These are phyloP conservation scores for Phalacrocorax carbo DNA, from an alignment of 2,113 vertebrate species.

Conservation along the genomic window DNA sequence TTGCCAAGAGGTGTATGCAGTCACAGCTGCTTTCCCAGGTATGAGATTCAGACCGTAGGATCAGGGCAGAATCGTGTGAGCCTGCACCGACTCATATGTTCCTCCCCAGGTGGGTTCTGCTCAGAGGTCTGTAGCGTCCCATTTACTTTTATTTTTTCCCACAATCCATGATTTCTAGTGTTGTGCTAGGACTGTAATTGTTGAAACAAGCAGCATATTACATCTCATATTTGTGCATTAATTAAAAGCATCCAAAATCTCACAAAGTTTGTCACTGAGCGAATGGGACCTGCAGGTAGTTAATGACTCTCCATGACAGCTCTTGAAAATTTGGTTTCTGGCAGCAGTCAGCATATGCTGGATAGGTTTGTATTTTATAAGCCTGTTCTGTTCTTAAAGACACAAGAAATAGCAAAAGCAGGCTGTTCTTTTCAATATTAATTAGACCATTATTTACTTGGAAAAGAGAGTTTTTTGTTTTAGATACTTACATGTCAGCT, in stretches of 20 bases:
- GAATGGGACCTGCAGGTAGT: constrained; percentile 60
- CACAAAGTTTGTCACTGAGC: constrained; percentile 51
- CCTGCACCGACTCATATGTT: background rate
- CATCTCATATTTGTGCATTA: constrained; percentile 40
- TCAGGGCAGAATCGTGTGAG: background rate
- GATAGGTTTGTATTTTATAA: constrained; percentile 31
- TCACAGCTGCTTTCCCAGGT: background rate
- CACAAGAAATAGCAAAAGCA: background rate
- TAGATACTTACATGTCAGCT: background rate
- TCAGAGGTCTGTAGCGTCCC: background rate
- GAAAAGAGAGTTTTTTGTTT: background rate
- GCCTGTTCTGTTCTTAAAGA: constrained; percentile 45
- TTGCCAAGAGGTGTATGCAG: background rate
- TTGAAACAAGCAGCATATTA: constrained; percentile 27
- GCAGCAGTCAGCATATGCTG: constrained; percentile 25
- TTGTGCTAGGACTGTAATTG: constrained; percentile 41
- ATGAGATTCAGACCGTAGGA: background rate
- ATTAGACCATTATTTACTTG: constrained; percentile 38
- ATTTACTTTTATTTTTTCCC: background rate
- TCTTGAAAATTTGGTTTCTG: constrained; percentile 46
- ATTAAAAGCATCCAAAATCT: constrained; percentile 58
- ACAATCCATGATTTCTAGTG: constrained; percentile 34
- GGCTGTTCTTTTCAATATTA: constrained; percentile 44
- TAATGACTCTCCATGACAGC: constrained; percentile 61
- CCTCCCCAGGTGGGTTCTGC: background rate